Conservation (phyloP, 2,888 invertebrate genomes). For the Limnephilus marmoratus region DNA sequence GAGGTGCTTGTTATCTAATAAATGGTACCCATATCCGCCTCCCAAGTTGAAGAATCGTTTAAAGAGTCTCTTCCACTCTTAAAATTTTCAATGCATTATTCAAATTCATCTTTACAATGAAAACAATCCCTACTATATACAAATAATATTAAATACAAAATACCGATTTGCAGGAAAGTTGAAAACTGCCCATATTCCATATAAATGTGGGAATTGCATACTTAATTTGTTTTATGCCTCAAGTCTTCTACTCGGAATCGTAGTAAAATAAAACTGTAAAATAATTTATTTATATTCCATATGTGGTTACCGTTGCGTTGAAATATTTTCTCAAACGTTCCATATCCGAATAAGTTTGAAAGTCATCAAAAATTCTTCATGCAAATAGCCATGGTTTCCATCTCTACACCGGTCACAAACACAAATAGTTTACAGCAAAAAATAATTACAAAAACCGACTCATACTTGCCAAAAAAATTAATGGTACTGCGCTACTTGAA, state of each 20-base stretch:
- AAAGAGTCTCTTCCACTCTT: no score
- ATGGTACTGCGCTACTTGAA: not conserved
- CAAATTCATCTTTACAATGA: not conserved
- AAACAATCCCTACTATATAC: not conserved
- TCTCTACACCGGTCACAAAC: not conserved
- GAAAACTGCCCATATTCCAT: not conserved
- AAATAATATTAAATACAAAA: not conserved
- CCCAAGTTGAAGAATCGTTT: no score
- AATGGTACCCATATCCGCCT: no score
- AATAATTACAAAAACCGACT: not conserved
- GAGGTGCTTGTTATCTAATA: no score
- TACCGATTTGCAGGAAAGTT: not conserved
- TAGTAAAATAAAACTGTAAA: not conserved
- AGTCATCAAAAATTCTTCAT: not conserved
- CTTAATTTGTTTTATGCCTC: not conserved
- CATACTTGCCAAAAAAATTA: not conserved
- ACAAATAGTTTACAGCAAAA: not conserved
- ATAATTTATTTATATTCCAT: not conserved
- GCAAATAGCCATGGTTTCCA: not conserved
- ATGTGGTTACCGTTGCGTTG: not conserved
- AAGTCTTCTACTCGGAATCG: not conserved
- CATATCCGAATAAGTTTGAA: not conserved
- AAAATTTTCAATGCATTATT: not conserved
- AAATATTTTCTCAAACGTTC: not conserved
- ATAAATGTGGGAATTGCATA: not conserved